Conservation (phyloP, 2,888 invertebrate species). For the Drosophila suboccidentalis region DNA sequence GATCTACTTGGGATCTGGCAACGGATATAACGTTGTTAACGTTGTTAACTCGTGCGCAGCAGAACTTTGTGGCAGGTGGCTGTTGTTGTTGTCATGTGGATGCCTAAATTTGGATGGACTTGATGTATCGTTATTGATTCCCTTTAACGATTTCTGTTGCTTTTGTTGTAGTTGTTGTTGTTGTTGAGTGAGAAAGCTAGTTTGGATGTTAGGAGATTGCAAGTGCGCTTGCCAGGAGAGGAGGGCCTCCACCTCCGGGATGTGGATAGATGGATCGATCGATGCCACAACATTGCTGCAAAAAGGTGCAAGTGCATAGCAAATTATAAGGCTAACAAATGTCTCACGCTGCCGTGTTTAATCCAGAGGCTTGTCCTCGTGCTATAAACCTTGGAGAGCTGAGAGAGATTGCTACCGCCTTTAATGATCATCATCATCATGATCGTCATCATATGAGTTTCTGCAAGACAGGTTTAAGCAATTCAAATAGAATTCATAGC, state of each 20-base stretch:
- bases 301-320: constrained; percentile 58
- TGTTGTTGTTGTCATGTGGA: constrained; percentile 43
- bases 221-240: constrained; percentile 8
- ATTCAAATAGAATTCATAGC: constrained; percentile 56
- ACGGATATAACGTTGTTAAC: constrained; percentile 12
- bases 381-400: constrained; percentile 7
- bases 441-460: constrained; percentile 20
- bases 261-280: not conserved
- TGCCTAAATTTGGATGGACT: constrained; percentile 65
- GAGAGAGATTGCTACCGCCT: constrained; percentile 7
- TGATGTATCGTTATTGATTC: constrained; percentile 82
- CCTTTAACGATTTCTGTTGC: constrained; percentile 80
- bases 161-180: constrained; percentile 32
- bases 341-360: constrained; percentile 57
- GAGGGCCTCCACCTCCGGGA: constrained; percentile 7
- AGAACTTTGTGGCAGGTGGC: constrained; percentile 18
- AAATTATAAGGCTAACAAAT: constrained; percentile 51
- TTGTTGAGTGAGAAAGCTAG: constrained; percentile 40
- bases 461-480: constrained; percentile 70
- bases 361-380: constrained; percentile 15
- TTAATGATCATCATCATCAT: constrained; percentile 2
- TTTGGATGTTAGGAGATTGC: constrained; percentile 4
- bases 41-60: no score
- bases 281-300: constrained; percentile 43
- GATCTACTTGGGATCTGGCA: constrained; percentile 35